These are phyloP conservation scores for Ceratotherium simum DNA, from an alignment of 2,113 vertebrate species.

Conservation along the genomic window DNA sequence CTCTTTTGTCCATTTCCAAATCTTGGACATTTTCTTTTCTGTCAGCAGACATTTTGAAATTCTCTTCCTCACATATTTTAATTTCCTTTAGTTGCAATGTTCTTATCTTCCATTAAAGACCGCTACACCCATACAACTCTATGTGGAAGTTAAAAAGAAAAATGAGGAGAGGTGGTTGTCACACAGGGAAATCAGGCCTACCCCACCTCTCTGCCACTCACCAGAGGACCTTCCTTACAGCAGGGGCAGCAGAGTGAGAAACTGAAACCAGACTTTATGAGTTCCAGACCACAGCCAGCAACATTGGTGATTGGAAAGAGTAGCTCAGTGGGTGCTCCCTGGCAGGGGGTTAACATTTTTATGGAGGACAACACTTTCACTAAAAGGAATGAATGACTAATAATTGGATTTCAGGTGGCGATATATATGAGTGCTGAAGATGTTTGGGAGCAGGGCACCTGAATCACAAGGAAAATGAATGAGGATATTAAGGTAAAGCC, in stretches of 20 bases:
- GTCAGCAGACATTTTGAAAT: not conserved
- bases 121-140: not conserved
- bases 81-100: not conserved
- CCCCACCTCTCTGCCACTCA: not conserved
- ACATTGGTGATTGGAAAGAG: not conserved
- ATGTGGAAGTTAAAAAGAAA: not conserved
- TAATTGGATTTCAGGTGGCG: not conserved
- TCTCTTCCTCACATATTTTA: not conserved
- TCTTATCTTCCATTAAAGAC: not conserved
- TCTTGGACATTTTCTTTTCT: not conserved
- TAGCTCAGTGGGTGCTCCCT: not conserved
- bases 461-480: slow-evolving; percentile 22
- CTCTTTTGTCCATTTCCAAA: not conserved
- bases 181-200: not conserved
- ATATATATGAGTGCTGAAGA: not conserved
- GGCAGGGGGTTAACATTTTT: not conserved
- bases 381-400: not conserved
- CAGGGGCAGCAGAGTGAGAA: not conserved
- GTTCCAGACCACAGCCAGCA: not conserved
- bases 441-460: not conserved
- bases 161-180: not conserved
- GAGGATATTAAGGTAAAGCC: not conserved
- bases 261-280: not conserved
- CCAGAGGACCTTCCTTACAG: not conserved
- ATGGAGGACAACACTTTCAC: not conserved